Evolutionary conservation across 2,797 vertebrate genomes (phyloP).

Genomic region (Cuculus canorus): DNA sequence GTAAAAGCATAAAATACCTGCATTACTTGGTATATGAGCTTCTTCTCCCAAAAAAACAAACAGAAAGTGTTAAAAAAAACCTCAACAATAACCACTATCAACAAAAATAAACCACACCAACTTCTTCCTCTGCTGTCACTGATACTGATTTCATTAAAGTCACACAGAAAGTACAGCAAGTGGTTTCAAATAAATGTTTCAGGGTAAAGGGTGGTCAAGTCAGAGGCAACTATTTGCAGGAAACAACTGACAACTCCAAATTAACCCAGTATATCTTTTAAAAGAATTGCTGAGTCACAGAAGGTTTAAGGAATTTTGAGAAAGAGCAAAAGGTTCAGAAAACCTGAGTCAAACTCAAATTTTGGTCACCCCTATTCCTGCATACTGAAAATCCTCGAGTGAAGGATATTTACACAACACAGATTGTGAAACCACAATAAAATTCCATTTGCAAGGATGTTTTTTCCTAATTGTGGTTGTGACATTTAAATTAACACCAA

Average conservation of each 20-base stretch:
- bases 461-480: conserved; percentile 59
- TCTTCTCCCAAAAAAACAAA: background rate
- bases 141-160: background rate
- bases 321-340: background rate
- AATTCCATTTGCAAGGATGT: conserved; percentile 8
- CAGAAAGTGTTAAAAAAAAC: background rate
- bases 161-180: background rate
- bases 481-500: conserved; percentile 62
- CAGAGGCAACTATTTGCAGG: background rate
- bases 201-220: background rate
- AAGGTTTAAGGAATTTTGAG: background rate
- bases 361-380: background rate
- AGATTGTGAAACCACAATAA: conserved; percentile 5
- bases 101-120: background rate
- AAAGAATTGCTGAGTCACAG: background rate
- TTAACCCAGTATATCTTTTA: background rate
- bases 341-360: background rate
- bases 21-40: background rate
- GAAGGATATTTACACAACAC: conserved; percentile 2
- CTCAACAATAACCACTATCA: background rate
- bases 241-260: background rate
- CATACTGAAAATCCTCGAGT: background rate
- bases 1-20: background rate
- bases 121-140: background rate
- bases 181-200: background rate